These are phyloP conservation scores for Sinohyriopsis cumingii DNA, from an alignment of 2,888 invertebrate genomes.

Conservation along the genomic window DNA sequence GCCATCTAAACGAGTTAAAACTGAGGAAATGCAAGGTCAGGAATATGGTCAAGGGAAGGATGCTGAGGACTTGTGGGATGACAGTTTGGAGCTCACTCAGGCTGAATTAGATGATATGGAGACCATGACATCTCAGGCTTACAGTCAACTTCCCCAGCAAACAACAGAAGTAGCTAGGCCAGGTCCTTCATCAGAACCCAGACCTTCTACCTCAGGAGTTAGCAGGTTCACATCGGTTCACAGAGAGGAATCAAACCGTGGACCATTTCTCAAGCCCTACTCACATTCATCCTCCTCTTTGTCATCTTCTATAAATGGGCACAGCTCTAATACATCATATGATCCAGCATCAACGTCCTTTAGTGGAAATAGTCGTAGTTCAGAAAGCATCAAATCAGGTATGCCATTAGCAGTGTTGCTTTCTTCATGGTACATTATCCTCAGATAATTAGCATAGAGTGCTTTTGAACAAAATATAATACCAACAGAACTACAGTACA, in stretches of 20 bases:
- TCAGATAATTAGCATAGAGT: too few species aligned
- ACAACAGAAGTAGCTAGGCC: not conserved
- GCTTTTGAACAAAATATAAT: too few species aligned
- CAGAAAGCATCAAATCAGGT: slow-evolving; percentile 25
- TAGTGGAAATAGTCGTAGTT: slow-evolving; percentile 16
- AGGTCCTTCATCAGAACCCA: not conserved
- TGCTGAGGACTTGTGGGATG: slow-evolving; percentile 51
- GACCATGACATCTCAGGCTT: slow-evolving; percentile 36
- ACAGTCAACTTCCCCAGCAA: not conserved
- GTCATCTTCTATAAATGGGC: slow-evolving; percentile 2
- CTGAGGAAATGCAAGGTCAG: slow-evolving; percentile 22
- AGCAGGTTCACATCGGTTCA: not conserved
- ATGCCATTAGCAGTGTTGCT: not conserved
- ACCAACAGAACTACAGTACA: too few species aligned
- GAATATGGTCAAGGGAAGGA: slow-evolving; percentile 21
- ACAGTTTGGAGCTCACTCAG: slow-evolving; percentile 44
- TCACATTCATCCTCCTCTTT: slow-evolving; percentile 8
- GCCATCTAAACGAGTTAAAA: slow-evolving; percentile 45
- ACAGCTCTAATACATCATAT: not conserved
- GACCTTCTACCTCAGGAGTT: not conserved
- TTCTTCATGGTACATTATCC: too few species aligned
- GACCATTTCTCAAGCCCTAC: slow-evolving; percentile 9
- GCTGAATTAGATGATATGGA: slow-evolving; percentile 39
- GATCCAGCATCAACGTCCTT: too few species aligned
- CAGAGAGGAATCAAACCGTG: not conserved